phyloP scores from a whole-genome alignment of 1,140 invertebrate species.

The Hypothenemus hampei region DNA sequence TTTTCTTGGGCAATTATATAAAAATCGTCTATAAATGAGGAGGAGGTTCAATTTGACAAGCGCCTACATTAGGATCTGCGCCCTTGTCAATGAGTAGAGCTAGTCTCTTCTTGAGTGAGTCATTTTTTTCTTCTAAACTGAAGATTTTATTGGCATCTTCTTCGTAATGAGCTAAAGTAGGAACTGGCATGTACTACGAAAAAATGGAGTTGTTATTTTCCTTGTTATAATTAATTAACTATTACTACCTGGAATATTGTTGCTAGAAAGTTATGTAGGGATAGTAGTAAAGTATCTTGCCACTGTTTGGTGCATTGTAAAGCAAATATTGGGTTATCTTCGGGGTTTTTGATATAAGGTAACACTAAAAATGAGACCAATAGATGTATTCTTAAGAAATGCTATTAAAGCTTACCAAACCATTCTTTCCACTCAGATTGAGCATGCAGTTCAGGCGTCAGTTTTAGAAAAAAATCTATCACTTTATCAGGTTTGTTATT shows the following conservation, averaged over 20 bases:
- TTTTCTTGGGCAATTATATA: constrained; percentile 82
- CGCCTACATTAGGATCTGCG: constrained; percentile 53
- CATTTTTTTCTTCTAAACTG: constrained; percentile 79
- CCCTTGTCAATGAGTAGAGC: constrained; percentile 44
- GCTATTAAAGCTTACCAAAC: constrained; percentile 77
- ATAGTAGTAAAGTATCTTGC: constrained; percentile 92
- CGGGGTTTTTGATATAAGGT: constrained; percentile 85
- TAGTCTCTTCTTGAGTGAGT: constrained; percentile 57
- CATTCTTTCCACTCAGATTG: constrained; percentile 94
- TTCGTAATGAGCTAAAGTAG: constrained; percentile 78
- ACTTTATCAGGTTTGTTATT: constrained; percentile 81
- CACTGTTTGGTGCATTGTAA: constrained; percentile 89
- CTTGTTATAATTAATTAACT: constrained; percentile 12
- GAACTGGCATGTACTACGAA: constrained; percentile 70
- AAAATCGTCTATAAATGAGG: constrained; percentile 86
- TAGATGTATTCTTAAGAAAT: too few species aligned
- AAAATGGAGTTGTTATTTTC: not conserved
- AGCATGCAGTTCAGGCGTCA: constrained; percentile 80
- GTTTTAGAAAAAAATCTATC: constrained; percentile 83
- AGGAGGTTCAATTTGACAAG: constrained; percentile 60
- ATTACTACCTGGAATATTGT: constrained; percentile 72
- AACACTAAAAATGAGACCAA: constrained; percentile 70
- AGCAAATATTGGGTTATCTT: constrained; percentile 82
- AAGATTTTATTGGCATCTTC: constrained; percentile 76
- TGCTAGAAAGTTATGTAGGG: constrained; percentile 89